These are phyloP conservation scores for Batillaria attramentaria DNA, from an alignment of 1,140 invertebrate genomes.

Conservation along the genomic window DNA sequence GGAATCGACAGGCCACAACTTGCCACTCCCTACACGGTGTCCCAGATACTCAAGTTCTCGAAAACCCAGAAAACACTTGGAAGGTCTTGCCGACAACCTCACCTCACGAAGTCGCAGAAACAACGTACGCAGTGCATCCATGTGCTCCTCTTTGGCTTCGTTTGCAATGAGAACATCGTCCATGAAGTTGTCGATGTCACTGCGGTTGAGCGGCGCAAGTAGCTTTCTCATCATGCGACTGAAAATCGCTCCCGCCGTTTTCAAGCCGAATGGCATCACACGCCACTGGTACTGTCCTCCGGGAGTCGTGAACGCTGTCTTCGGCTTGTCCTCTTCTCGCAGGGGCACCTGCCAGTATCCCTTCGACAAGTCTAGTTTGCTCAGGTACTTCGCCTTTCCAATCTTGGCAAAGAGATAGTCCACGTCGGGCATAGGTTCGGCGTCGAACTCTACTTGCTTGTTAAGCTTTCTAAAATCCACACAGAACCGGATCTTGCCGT, in stretches of 20 bases:
- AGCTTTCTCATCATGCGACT: background rate
- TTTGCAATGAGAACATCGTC: conserved; percentile 39
- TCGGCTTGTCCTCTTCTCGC: background rate
- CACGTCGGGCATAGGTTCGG: no score
- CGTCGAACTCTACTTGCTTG: no score
- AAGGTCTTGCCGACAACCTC: conserved; percentile 38
- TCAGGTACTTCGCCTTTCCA: no score
- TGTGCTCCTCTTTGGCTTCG: conserved; percentile 33
- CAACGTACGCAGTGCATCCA: conserved; percentile 27
- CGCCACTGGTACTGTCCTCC: conserved; percentile 8
- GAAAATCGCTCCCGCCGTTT: conserved; percentile 10
- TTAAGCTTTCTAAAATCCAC: no score
- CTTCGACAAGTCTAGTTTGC: background rate
- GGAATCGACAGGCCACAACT: conserved; percentile 57
- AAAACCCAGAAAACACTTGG: conserved; percentile 44
- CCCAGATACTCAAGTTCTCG: conserved; percentile 41
- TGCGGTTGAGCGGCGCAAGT: background rate
- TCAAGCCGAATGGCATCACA: conserved; percentile 16
- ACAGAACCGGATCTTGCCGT: no score
- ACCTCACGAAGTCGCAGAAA: conserved; percentile 27
- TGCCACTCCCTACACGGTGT: conserved; percentile 25
- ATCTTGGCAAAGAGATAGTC: no score
- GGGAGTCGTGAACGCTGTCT: no score
- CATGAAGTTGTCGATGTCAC: no score
- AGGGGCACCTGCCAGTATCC: conserved; percentile 23